Conservation (phyloP, 1,140 invertebrate genomes). For the Latrodectus geometricus region DNA sequence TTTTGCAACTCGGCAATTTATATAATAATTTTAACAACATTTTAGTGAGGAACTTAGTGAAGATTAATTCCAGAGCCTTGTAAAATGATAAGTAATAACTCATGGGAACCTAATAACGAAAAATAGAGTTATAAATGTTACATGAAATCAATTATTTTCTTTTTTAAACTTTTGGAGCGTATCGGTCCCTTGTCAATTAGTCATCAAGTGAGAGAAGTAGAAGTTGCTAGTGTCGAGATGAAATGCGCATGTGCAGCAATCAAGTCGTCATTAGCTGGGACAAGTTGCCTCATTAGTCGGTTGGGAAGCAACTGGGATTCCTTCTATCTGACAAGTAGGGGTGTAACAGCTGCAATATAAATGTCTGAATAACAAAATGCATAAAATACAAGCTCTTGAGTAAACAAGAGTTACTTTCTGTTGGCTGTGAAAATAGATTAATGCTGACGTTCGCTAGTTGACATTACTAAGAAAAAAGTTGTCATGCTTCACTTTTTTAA, state of each 20-base stretch:
- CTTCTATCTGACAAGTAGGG: conserved; percentile 9
- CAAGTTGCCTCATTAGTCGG: conserved; percentile 43
- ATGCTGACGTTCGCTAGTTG: conserved; percentile 13
- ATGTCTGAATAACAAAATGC: conserved; percentile 23
- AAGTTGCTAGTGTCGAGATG: neutral
- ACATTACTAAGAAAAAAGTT: conserved; percentile 8
- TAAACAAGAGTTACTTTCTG: conserved; percentile 42
- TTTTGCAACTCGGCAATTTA: too few relatives aligned
- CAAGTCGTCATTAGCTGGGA: conserved; percentile 34
- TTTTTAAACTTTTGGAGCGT: neutral
- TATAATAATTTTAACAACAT: too few relatives aligned
- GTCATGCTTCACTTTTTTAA: conserved; percentile 46
- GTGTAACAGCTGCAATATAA: conserved; percentile 28
- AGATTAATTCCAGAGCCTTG: too few relatives aligned
- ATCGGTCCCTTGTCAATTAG: conserved; percentile 15
- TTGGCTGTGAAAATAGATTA: conserved; percentile 48
- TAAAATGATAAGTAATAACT: too few relatives aligned
- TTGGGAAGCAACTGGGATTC: conserved; percentile 2
- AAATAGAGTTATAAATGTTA: too few relatives aligned
- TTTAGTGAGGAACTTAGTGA: too few relatives aligned
- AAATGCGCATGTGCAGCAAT: neutral
- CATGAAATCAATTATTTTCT: neutral
- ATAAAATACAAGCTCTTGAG: conserved; percentile 38
- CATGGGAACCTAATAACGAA: too few relatives aligned
- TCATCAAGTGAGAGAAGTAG: conserved; percentile 9